Evolutionary conservation across 2,797 vertebrate species (phyloP).

Genomic region (Phalloptychus januarius): DNA sequence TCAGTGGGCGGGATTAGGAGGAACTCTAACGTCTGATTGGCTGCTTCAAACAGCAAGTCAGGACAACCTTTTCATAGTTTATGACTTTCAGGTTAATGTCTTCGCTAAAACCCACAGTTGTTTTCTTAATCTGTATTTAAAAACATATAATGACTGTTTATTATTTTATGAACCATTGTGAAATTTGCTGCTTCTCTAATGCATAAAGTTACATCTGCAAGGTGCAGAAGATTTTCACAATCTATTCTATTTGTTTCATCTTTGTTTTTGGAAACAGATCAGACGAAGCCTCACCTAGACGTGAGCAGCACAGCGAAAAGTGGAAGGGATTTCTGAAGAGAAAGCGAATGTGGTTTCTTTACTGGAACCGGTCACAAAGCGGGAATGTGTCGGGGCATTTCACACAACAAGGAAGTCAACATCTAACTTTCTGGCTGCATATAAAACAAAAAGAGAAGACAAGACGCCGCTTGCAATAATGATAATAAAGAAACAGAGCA

Average conservation of each 20-base stretch:
- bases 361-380: neutral
- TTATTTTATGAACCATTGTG: no score
- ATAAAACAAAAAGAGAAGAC: neutral
- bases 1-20: no score
- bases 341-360: neutral
- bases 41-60: no score
- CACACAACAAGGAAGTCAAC: neutral
- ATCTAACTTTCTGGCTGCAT: neutral
- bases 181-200: neutral
- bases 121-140: no score
- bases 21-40: no score
- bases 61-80: no score
- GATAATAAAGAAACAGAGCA: slow-evolving; percentile 21
- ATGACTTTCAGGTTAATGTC: no score
- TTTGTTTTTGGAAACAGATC: neutral
- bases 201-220: neutral
- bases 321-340: neutral
- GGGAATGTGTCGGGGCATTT: neutral
- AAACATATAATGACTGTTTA: no score
- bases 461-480: neutral
- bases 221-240: neutral
- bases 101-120: no score
- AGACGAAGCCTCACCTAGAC: neutral
- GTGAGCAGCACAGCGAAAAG: neutral
- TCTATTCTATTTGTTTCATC: neutral